Conservation (phyloP, 1,140 invertebrate species). For the Musca vetustissima region DNA sequence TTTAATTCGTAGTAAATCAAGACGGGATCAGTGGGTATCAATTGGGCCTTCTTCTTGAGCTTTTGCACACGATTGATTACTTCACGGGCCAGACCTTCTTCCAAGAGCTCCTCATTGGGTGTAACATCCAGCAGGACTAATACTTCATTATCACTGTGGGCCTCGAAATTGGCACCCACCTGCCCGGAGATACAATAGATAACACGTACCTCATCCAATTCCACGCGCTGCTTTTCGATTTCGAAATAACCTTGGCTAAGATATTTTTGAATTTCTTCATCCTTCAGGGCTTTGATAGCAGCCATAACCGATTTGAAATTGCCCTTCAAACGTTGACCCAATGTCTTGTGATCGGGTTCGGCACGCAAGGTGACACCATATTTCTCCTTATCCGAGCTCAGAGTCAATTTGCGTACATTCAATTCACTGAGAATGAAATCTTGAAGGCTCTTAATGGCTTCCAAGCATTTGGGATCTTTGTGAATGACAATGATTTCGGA, state of each 20-base stretch:
- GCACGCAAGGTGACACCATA: constrained; percentile 93
- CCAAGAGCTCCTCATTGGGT: constrained; percentile 84
- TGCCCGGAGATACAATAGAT: constrained; percentile 72
- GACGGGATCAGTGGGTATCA: constrained; percentile 91
- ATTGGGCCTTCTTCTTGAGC: constrained; percentile 91
- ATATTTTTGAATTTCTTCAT: constrained; percentile 79
- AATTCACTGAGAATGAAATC: constrained; percentile 91
- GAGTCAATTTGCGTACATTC: constrained; percentile 86
- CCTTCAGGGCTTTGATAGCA: constrained; percentile 80
- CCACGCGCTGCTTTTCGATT: constrained; percentile 76
- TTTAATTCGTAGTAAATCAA: constrained; percentile 75
- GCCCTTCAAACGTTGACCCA: constrained; percentile 86
- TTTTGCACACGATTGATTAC: constrained; percentile 97
- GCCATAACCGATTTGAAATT: constrained; percentile 86
- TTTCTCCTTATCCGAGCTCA: constrained; percentile 88
- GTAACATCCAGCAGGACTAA: constrained; percentile 76
- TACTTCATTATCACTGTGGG: constrained; percentile 87
- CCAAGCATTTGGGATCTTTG: constrained; percentile 74
- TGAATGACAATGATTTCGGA: constrained; percentile 95
- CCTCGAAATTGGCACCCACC: constrained; percentile 73
- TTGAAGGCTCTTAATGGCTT: constrained; percentile 81
- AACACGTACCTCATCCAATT: constrained; percentile 79
- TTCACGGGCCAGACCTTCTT: constrained; percentile 91
- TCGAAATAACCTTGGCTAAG: constrained; percentile 71
- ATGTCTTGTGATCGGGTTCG: constrained; percentile 85